Evolutionary conservation across 2,113 vertebrate genomes (phyloP).

Genomic region (Paramisgurnus dabryanus): DNA sequence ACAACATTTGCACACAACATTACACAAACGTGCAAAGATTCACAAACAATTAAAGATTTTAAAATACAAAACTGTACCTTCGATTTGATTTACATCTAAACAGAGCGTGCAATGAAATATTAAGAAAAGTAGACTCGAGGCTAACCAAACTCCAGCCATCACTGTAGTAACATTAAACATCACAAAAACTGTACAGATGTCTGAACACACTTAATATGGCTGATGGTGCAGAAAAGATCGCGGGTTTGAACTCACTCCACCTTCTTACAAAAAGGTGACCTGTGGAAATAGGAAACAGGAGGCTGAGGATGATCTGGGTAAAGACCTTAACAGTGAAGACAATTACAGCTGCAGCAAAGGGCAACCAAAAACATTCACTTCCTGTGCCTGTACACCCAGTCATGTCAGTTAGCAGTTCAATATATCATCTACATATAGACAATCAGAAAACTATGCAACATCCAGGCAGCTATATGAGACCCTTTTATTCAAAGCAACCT

Average conservation of each 20-base stretch:
- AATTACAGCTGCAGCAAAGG: slow-evolving; percentile 5
- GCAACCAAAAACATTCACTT: background rate
- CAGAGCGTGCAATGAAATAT: slow-evolving; percentile 19
- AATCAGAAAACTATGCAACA: background rate
- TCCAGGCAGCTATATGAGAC: background rate
- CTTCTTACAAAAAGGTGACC: background rate
- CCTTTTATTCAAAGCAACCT: too few relatives aligned
- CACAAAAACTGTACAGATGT: background rate
- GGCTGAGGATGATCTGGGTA: slow-evolving; percentile 63
- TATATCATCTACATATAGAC: background rate
- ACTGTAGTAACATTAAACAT: slow-evolving; percentile 30
- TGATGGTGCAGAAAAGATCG: slow-evolving; percentile 8
- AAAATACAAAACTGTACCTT: slow-evolving; percentile 57
- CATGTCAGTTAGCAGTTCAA: background rate
- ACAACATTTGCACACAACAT: background rate
- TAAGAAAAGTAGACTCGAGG: slow-evolving; percentile 21
- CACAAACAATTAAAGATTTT: background rate
- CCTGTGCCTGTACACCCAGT: background rate
- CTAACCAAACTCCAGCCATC: slow-evolving; percentile 52
- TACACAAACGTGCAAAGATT: background rate
- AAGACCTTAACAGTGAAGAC: slow-evolving; percentile 59
- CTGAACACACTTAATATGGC: background rate
- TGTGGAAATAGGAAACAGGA: slow-evolving; percentile 64
- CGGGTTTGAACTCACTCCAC: background rate
- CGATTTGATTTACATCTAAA: slow-evolving; percentile 35